Percentiles rank a stretch among this genome's conserved stretches.
Conservation (phyloP, 2,888 invertebrate genomes). For the Scaptomyza reducta region DNA sequence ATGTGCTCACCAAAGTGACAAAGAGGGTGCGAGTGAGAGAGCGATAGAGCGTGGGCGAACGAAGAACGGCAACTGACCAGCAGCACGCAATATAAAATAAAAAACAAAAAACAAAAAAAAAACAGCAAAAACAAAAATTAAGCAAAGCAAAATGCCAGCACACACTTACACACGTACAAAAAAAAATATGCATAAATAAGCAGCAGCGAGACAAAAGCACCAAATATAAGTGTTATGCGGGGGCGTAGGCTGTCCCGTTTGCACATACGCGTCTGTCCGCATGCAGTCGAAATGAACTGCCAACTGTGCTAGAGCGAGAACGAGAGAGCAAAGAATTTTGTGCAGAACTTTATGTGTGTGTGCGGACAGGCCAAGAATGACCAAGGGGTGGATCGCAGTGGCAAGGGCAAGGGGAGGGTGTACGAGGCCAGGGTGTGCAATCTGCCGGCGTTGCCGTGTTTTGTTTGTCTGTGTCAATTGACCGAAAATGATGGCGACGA, state of each 20-base stretch:
- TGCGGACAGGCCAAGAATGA: conserved; percentile 10
- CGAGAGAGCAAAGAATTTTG: conserved; percentile 43
- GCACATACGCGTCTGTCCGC: conserved; percentile 8
- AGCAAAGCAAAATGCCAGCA: conserved; percentile 61
- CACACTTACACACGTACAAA: conserved; percentile 15
- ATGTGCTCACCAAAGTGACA: conserved; percentile 9
- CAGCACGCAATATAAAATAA: conserved; percentile 28
- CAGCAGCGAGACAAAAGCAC: conserved; percentile 36
- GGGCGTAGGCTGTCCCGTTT: conserved; percentile 51
- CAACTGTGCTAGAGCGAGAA: conserved; percentile 11
- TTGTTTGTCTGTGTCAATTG: conserved; percentile 68
- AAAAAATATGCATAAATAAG: conserved; percentile 6
- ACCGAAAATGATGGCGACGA: conserved; percentile 75
- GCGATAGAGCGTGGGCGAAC: conserved; percentile 12
- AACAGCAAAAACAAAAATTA: conserved; percentile 47
- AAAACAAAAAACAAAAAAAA: not conserved
- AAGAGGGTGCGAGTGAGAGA: not conserved
- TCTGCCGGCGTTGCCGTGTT: conserved; percentile 29
- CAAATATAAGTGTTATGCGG: conserved; percentile 39
- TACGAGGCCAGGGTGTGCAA: conserved; percentile 40
- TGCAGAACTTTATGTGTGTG: conserved; percentile 34
- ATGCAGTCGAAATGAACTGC: conserved; percentile 36
- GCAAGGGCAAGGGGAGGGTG: conserved; percentile 1
- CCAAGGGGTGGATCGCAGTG: conserved; percentile 4
- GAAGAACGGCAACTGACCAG: conserved; percentile 46